phyloP scores from a whole-genome alignment of 2,113 vertebrate species.

The Myotis brandtii region DNA sequence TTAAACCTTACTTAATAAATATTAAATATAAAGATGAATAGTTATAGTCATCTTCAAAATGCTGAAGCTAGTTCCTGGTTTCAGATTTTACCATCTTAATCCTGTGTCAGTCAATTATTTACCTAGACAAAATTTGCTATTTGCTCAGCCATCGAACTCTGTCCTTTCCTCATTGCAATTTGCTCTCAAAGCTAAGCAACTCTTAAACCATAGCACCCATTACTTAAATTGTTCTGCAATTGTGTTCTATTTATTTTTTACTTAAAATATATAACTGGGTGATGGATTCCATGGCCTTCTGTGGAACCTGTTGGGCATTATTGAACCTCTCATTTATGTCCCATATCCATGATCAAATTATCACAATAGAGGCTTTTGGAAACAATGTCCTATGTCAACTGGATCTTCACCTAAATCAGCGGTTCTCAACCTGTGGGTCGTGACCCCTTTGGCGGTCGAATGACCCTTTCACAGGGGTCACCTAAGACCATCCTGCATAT shows the following conservation, averaged over 20 bases:
- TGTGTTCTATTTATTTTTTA: neutral
- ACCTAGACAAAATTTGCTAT: neutral
- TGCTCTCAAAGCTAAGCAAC: neutral
- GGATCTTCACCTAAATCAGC: neutral
- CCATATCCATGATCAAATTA: neutral
- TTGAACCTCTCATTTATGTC: neutral
- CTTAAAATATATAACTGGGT: neutral
- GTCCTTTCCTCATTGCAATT: neutral
- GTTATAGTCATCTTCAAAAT: neutral
- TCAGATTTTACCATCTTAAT: neutral
- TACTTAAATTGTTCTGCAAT: neutral
- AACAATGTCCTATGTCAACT: neutral
- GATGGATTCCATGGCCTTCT: neutral
- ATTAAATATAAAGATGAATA: neutral
- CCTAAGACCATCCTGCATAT: too few species aligned
- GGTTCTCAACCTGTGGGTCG: too few species aligned
- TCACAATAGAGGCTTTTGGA: neutral
- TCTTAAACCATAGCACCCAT: neutral
- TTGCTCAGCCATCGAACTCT: neutral
- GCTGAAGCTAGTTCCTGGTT: neutral
- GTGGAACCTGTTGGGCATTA: neutral
- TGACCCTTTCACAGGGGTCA: too few species aligned
- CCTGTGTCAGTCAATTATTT: neutral
- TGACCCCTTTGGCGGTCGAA: too few species aligned
- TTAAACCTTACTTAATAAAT: neutral